Conservation (phyloP, 2,797 vertebrate species). For the Halcyon badia region DNA sequence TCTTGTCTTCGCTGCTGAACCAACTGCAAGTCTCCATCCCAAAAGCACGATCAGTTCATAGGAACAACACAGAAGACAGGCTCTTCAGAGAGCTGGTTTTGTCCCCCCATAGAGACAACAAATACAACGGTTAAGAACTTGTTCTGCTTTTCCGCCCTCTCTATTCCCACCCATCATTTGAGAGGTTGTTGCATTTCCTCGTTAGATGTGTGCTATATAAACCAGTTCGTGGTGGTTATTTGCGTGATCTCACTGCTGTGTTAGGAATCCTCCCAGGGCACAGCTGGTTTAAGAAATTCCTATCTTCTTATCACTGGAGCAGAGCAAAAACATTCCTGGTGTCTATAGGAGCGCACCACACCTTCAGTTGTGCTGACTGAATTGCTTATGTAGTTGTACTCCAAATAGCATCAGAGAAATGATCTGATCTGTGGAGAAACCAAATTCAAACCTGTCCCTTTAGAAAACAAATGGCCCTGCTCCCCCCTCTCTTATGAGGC, state of each 20-base stretch:
- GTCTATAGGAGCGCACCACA: fast-evolving
- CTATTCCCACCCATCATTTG: background rate
- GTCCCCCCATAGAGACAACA: background rate
- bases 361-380: background rate
- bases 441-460: background rate
- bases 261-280: background rate
- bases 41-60: background rate
- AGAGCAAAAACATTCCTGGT: background rate
- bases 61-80: background rate
- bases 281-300: background rate
- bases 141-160: background rate
- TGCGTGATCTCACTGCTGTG: background rate
- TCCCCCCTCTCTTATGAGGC: background rate
- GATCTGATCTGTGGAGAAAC: fast-evolving
- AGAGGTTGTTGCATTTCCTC: background rate
- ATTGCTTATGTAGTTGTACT: background rate
- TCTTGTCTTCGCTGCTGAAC: background rate
- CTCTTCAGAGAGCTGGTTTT: background rate
- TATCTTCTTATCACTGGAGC: background rate
- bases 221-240: background rate
- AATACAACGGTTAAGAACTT: background rate
- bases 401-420: background rate
- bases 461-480: background rate
- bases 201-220: background rate
- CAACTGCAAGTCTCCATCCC: background rate